phyloP scores from a whole-genome alignment of 2,797 vertebrate genomes.

The Ctenosaura bakeri region DNA sequence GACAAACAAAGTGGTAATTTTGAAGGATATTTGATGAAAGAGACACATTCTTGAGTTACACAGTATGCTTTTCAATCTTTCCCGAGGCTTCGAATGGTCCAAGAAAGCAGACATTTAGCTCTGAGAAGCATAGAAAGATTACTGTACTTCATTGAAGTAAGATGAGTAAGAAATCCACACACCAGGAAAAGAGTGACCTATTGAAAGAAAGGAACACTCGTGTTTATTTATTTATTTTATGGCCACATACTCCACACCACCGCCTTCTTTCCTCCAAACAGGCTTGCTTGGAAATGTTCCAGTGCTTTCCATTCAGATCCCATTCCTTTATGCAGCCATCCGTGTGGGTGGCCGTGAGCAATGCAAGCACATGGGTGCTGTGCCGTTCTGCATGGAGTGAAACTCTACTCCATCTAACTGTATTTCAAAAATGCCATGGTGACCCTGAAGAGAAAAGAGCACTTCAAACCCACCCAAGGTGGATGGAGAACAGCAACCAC shows the following conservation, averaged over 20 bases:
- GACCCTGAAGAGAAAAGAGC: background rate
- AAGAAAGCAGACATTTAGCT: slow-evolving; percentile 60
- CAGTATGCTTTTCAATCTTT: slow-evolving; percentile 66
- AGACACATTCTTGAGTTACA: slow-evolving; percentile 39
- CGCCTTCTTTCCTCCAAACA: background rate
- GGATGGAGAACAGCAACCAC: no score
- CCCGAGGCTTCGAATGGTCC: slow-evolving; percentile 59
- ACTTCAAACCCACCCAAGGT: background rate
- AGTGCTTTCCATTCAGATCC: slow-evolving; percentile 32
- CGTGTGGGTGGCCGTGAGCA: slow-evolving; percentile 6
- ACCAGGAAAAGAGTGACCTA: slow-evolving; percentile 54
- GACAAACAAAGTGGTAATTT: slow-evolving; percentile 36
- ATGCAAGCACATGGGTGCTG: background rate
- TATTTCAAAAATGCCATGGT: background rate
- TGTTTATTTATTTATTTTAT: slow-evolving; percentile 41
- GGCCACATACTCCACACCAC: background rate
- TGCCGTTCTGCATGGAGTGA: background rate
- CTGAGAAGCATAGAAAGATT: slow-evolving; percentile 32
- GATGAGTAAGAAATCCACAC: slow-evolving; percentile 35
- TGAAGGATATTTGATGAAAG: slow-evolving; percentile 51
- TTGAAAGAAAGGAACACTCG: slow-evolving; percentile 50
- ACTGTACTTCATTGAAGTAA: slow-evolving; percentile 44
- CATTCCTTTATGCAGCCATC: background rate
- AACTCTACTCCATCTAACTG: background rate
- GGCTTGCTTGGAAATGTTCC: slow-evolving; percentile 15